Percentiles rank a stretch among this genome's conserved stretches.
These are phyloP conservation scores for Tholera decimalis DNA, from an alignment of 2,888 invertebrate species.

Conservation along the genomic window DNA sequence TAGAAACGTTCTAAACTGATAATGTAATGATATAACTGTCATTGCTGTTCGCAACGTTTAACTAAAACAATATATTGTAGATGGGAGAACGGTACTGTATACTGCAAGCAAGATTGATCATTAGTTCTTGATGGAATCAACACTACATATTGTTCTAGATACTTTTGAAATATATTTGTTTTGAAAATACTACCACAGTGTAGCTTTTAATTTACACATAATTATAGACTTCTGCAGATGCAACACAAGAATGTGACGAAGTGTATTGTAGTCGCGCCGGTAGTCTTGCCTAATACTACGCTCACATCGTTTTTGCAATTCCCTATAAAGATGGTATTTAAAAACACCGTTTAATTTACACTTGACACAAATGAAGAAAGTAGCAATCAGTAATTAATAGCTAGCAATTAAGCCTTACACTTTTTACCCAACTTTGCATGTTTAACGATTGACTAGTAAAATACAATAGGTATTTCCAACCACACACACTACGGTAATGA, in stretches of 20 bases:
- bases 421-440: slow-evolving; percentile 44
- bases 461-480: slow-evolving; percentile 50
- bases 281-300: neutral
- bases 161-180: too few relatives aligned
- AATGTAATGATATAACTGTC: too few relatives aligned
- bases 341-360: neutral
- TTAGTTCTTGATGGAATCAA: too few relatives aligned
- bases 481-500: slow-evolving; percentile 32
- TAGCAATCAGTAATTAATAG: slow-evolving; percentile 28
- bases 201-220: too few relatives aligned
- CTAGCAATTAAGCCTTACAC: slow-evolving; percentile 28
- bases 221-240: too few relatives aligned
- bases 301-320: neutral
- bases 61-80: too few relatives aligned
- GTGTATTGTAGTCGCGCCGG: neutral
- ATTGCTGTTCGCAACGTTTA: too few relatives aligned
- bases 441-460: slow-evolving; percentile 40
- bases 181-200: neutral
- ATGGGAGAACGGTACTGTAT: too few relatives aligned
- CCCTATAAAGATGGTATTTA: neutral
- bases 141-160: too few relatives aligned
- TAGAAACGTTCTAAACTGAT: too few relatives aligned
- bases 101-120: too few relatives aligned
- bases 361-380: slow-evolving; percentile 60
- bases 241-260: neutral